Percentiles rank a stretch among this genome's conserved stretches.
Evolutionary conservation across 2,113 vertebrate species (phyloP).

Genomic region (Symphodus melops): DNA sequence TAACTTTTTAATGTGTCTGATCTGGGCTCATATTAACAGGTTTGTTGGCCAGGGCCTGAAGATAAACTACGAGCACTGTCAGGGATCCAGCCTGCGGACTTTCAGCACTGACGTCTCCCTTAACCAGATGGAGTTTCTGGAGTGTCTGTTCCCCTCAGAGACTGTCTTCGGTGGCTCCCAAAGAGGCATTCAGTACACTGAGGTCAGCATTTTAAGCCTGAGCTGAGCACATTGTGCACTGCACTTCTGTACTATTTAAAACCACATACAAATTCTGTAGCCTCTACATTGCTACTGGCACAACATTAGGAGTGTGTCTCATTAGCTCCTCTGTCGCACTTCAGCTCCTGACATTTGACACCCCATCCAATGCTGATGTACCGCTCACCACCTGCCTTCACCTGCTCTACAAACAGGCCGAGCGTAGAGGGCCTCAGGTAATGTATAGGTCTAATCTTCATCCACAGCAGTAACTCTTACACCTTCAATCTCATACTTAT

Average conservation of each 20-base stretch:
- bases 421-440: constrained; percentile 95
- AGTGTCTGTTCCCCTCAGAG: constrained; percentile 94
- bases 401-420: constrained; percentile 93
- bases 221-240: constrained; percentile 23
- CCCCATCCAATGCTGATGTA: constrained; percentile 75
- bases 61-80: constrained; percentile 92
- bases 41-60: constrained; percentile 91
- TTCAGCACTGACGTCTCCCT: constrained; percentile 92
- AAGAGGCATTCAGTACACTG: constrained; percentile 88
- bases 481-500: neutral
- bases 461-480: neutral
- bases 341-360: constrained; percentile 92
- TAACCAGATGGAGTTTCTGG: constrained; percentile 90
- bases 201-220: constrained; percentile 81
- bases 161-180: constrained; percentile 80
- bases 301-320: constrained; percentile 15
- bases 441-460: constrained; percentile 29
- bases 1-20: neutral
- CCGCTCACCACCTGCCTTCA: constrained; percentile 87
- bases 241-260: constrained; percentile 11
- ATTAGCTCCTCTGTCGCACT: constrained; percentile 58
- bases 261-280: neutral
- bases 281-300: constrained; percentile 11
- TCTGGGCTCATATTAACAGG: constrained; percentile 72
- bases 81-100: constrained; percentile 86